A percentile compares a stretch with the other conserved stretches of the same genome.
These are phyloP conservation scores for Cephus pygmeus DNA, from an alignment of 2,888 invertebrate genomes.

Conservation along the genomic window DNA sequence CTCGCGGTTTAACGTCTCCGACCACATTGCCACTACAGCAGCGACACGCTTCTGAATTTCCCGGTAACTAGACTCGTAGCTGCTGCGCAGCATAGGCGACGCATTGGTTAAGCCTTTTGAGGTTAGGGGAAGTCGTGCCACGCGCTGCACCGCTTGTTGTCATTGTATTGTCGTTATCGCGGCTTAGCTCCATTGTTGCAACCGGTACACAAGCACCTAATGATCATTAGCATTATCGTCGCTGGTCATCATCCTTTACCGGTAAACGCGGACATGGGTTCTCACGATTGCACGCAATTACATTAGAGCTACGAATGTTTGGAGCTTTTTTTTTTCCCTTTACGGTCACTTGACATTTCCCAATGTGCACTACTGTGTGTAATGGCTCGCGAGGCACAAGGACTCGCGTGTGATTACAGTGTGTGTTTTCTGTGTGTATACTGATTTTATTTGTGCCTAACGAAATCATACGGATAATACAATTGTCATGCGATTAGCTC, in stretches of 20 bases:
- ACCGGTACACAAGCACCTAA: not conserved
- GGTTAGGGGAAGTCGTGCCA: not conserved
- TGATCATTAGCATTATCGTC: constrained; percentile 25
- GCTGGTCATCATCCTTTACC: constrained; percentile 24
- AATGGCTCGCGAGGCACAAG: not conserved
- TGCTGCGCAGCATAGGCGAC: not conserved
- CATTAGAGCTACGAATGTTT: constrained; percentile 10
- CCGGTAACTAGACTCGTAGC: not conserved
- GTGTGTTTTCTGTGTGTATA: not conserved
- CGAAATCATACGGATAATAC: not conserved
- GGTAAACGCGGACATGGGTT: constrained; percentile 23
- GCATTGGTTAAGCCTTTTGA: not conserved
- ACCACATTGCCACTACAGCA: not conserved
- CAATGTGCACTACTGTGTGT: not conserved
- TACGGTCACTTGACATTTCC: not conserved
- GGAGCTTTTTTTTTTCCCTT: not conserved
- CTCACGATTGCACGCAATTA: constrained; percentile 11
- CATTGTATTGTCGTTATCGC: not conserved
- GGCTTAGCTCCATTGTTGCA: not conserved
- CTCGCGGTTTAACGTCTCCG: not conserved
- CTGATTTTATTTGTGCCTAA: not conserved
- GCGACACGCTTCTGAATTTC: not conserved
- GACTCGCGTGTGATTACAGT: not conserved
- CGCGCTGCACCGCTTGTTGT: constrained; percentile 1
- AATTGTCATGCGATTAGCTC: not conserved